A percentile compares a stretch with the other conserved stretches of the same genome.
These are phyloP conservation scores for Drusus annulatus DNA, from an alignment of 1,140 invertebrate species.

Conservation along the genomic window DNA sequence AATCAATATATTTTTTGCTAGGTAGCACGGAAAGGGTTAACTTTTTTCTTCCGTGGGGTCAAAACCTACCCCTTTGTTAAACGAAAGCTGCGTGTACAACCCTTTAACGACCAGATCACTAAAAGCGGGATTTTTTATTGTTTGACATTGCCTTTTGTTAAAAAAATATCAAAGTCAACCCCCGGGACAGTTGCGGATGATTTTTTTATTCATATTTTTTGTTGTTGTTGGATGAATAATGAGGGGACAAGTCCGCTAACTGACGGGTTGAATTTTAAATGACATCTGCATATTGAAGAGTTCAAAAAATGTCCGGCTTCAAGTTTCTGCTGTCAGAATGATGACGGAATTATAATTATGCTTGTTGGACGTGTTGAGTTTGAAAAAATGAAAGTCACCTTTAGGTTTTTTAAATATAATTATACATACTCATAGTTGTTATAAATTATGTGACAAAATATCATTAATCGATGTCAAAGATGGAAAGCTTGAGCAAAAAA, in stretches of 20 bases:
- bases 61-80: conserved; percentile 45
- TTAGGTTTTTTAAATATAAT: too few relatives aligned
- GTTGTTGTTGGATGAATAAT: conserved; percentile 54
- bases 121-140: conserved; percentile 40
- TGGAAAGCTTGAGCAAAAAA: too few relatives aligned
- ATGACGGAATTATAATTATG: too few relatives aligned
- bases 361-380: too few relatives aligned
- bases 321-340: too few relatives aligned
- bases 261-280: conserved; percentile 4
- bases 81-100: conserved; percentile 51
- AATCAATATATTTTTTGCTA: too few relatives aligned
- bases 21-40: not conserved
- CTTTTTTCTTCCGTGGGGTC: conserved; percentile 42
- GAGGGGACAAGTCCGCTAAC: conserved; percentile 55
- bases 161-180: conserved; percentile 54
- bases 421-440: too few relatives aligned
- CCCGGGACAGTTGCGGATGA: conserved; percentile 49
- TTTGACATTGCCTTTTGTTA: conserved; percentile 48
- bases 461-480: too few relatives aligned
- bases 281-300: conserved; percentile 54
- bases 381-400: too few relatives aligned
- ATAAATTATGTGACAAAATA: too few relatives aligned
- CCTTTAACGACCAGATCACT: conserved; percentile 49
- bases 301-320: too few relatives aligned
- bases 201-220: conserved; percentile 49